phyloP scores from a whole-genome alignment of 2,888 invertebrate species.

The Lacanobia wlatinum region DNA sequence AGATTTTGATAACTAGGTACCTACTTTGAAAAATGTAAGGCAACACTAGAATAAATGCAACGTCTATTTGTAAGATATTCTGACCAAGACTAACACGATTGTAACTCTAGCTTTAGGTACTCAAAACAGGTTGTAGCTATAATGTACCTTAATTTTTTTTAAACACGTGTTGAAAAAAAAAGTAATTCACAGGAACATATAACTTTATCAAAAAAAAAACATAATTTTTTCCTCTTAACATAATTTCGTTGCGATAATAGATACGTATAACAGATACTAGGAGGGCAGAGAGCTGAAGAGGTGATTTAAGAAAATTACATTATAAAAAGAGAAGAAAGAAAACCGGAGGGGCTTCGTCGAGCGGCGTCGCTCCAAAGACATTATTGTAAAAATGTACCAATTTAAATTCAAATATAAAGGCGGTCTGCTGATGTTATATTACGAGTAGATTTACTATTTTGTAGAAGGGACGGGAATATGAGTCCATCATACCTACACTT shows the following conservation, averaged over 20 bases:
- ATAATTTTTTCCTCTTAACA: conserved; percentile 40
- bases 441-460: conserved; percentile 66
- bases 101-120: neutral
- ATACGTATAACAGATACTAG: conserved; percentile 67
- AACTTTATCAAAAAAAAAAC: conserved; percentile 28
- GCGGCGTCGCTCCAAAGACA: conserved; percentile 82
- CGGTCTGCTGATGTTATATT: conserved; percentile 71
- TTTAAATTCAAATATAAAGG: conserved; percentile 87
- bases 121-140: neutral
- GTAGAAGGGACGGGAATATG: conserved; percentile 18
- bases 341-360: conserved; percentile 76
- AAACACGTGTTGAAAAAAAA: neutral
- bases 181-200: conserved; percentile 3
- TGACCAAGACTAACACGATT: neutral
- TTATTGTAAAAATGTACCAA: conserved; percentile 87
- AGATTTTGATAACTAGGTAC: neutral
- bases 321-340: conserved; percentile 84
- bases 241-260: conserved; percentile 65
- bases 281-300: conserved; percentile 79
- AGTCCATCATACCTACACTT: neutral
- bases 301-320: conserved; percentile 90
- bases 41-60: neutral
- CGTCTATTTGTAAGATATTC: neutral
- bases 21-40: neutral
- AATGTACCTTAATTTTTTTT: neutral